Base-by-base conservation (phyloP, 2,113 vertebrate species). In the Podocnemis expansa region DNA sequence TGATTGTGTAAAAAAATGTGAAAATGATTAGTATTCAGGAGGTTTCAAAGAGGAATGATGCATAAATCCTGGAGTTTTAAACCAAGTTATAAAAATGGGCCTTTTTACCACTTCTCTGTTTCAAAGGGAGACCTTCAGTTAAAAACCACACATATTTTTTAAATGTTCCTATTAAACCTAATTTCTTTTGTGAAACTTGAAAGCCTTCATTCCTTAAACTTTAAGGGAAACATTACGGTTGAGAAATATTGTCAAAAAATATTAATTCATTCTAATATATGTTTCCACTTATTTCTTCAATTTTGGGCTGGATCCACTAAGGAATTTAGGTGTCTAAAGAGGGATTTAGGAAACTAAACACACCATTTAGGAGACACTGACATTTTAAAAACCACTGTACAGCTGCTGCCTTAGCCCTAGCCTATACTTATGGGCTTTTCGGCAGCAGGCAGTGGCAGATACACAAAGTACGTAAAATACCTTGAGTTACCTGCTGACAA, bases 31-130 rank as follows among this genome's bases (percentile, higher is more conserved):
- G 25, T 83, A 38, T 70, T 38, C 21, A 73, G 38, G 10, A 73
- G 19, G 34, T 10, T 73, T 90, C 47, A 87, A 82, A 93, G 94
- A 81, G 84, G 84, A 60, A 49, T 80, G 80, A 47, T 56, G 7
- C 34, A 79, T 41, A 94, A 89, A 6, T 38, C 25, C n/a, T n/a
- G 54, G 1, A 89, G 56, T 1, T 90, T 54, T 82, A 81, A 83
- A 73, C n/a, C 27, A 24, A 56, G 10, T n/a, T 78, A 79, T 63
- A 96, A 94, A 63, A 91, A 73, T 41, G 67, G 8, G 38, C 58
- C 90, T 90, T 87, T 78, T 63, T 84, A 78, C 79, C 94, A 24
- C 12, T 8, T 88, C 67, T 31, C 41, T 85, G 80, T 96, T 96
- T 73, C 52, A 89, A 93, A 89, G 67, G 67, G 27, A 93, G 94